Base-by-base conservation (phyloP, 2,113 vertebrate genomes). In the Oryzias melastigma region DNA sequence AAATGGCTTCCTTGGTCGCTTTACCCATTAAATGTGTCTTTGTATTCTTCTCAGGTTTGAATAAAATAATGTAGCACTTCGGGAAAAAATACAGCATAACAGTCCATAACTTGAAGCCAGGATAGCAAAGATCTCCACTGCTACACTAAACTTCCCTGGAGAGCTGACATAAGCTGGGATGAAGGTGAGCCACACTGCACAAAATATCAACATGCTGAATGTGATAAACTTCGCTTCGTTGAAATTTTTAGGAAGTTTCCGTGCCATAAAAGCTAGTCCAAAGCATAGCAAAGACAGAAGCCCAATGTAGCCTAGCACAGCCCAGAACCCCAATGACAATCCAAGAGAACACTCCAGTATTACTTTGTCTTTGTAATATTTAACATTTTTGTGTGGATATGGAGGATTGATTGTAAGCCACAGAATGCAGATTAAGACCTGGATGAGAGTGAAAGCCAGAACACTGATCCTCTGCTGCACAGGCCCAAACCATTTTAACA, bases 91-190 rank as follows among this genome's bases (percentile, higher is more conserved):
- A 66, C 91, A 92, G 52, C 90, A 84, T 3, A 92, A 68, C 61
- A 91, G 41, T 1, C 90, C 90, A 64, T 80, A 91, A 70, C 90
- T 92, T 2, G 91, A 92, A 0, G 91, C 90, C 43, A 92, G 57
- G 72, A 91, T 92, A 0, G 90, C 91, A 85, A 92, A 92, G 67
- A 92, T 91, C 48, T 91, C 91, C 40, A 92, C 91, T 27, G 90
- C 91, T 1, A 91, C 91, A 52, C 77, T 87, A 17, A 91, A 91
- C 58, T 92, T 92, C 1, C 91, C 91, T 58, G 90, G 91, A 5
- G 90, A 88, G 65, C 91, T 91, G 61, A 87, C 80, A 80, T 91
- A 92, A 1, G 91, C 88, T 5, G 90, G 89, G 40, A 92, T 91
- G 29, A 92, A 92, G 1, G 89, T 86, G 62, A 91, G 81, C 90